Evolutionary conservation across 2,888 invertebrate species (phyloP).

Genomic region (Pseudanteris insignis): DNA sequence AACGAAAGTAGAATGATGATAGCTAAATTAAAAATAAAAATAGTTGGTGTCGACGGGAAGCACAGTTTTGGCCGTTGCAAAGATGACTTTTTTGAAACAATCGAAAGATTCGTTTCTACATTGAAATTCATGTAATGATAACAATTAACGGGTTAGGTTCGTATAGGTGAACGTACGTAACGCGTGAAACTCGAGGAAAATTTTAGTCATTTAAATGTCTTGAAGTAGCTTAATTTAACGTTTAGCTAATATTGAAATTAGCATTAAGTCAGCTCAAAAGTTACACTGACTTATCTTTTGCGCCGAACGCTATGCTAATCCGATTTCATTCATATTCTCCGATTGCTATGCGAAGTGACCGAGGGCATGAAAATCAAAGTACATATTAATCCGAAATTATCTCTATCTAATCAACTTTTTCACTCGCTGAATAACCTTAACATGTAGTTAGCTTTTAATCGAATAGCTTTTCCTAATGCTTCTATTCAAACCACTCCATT

Average conservation of each 20-base stretch:
- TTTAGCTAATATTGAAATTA: slow-evolving; percentile 36
- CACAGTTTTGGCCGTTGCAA: no score
- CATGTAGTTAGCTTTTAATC: slow-evolving; percentile 39
- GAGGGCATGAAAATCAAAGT: slow-evolving; percentile 24
- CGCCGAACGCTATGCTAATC: slow-evolving; percentile 17
- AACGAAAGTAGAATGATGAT: no score
- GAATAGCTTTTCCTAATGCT: slow-evolving; percentile 28
- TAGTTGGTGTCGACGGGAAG: no score
- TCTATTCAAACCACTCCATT: slow-evolving; percentile 41
- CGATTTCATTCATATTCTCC: slow-evolving; percentile 31
- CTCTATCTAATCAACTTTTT: slow-evolving; percentile 33
- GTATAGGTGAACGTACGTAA: no score
- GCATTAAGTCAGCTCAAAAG: slow-evolving; percentile 35
- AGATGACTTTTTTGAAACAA: no score
- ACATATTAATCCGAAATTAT: slow-evolving; percentile 37
- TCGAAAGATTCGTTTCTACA: no score
- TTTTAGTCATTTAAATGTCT: slow-evolving; percentile 30
- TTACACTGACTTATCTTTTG: slow-evolving; percentile 29
- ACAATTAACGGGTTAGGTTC: no score
- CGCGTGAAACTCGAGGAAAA: no score
- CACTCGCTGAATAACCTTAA: slow-evolving; percentile 33
- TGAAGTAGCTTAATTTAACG: slow-evolving; percentile 29
- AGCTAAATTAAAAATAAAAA: no score
- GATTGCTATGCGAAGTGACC: slow-evolving; percentile 23
- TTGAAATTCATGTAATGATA: no score